These are phyloP conservation scores for Gavialis gangeticus DNA, from an alignment of 2,113 vertebrate genomes.

Conservation along the genomic window DNA sequence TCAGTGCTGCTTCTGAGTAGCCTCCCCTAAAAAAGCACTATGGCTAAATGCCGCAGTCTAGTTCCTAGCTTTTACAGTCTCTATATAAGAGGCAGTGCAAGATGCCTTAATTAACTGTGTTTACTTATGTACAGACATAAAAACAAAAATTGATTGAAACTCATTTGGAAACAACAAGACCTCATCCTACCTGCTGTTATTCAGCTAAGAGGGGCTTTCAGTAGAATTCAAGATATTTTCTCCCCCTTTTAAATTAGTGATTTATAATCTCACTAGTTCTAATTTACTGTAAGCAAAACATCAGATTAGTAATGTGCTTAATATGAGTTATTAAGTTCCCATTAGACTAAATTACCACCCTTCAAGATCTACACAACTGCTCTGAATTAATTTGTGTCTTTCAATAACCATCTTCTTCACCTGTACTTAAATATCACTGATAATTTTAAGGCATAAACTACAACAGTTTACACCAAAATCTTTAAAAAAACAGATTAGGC, in stretches of 20 bases:
- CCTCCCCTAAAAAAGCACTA: conserved; percentile 19
- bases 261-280: conserved; percentile 77
- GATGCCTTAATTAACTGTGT: conserved; percentile 57
- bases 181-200: conserved; percentile 71
- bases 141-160: conserved; percentile 66
- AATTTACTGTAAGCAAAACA: conserved; percentile 82
- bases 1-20: background rate
- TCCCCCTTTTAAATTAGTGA: conserved; percentile 69
- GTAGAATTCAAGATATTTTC: conserved; percentile 44
- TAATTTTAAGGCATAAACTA: background rate
- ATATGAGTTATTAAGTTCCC: conserved; percentile 85
- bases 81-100: background rate
- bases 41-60: conserved; percentile 39
- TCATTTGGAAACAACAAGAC: conserved; percentile 68
- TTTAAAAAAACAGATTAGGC: background rate
- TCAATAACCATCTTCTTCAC: conserved; percentile 51
- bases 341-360: conserved; percentile 83
- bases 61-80: conserved; percentile 36
- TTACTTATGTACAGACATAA: conserved; percentile 62
- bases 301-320: conserved; percentile 82
- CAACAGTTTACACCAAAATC: background rate
- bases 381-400: conserved; percentile 76
- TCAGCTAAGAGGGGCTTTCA: conserved; percentile 56
- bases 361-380: conserved; percentile 69
- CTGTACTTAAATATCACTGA: conserved; percentile 25